Conservation (phyloP, 2,888 invertebrate genomes). For the Didymodactylos carnosus region DNA sequence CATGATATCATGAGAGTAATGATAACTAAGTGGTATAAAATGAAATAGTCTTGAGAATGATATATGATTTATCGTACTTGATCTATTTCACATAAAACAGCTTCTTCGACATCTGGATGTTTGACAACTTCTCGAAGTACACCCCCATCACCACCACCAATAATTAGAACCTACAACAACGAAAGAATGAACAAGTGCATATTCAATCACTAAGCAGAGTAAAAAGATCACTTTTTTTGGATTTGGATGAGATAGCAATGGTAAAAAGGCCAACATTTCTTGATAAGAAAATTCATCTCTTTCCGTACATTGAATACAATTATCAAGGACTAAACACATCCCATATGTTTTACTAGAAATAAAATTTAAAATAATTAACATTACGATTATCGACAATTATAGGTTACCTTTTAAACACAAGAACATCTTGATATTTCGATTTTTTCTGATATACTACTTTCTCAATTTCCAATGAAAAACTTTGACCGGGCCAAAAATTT, state of each 20-base stretch:
- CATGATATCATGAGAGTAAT: background rate
- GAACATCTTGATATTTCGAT: constrained; percentile 63
- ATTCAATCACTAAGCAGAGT: too few species aligned
- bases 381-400: background rate
- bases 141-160: constrained; percentile 14
- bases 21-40: background rate
- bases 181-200: background rate
- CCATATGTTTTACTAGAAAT: constrained; percentile 53
- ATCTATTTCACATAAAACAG: constrained; percentile 72
- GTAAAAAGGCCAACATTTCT: constrained; percentile 88
- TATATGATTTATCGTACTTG: constrained; percentile 31
- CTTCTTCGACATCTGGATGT: constrained; percentile 9
- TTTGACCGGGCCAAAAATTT: constrained; percentile 71
- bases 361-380: background rate
- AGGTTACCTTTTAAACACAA: constrained; percentile 55
- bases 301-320: constrained; percentile 86
- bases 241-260: constrained; percentile 67
- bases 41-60: background rate
- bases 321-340: constrained; percentile 67
- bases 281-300: constrained; percentile 91
- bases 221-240: constrained; percentile 65
- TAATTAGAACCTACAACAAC: background rate
- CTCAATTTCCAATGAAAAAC: constrained; percentile 63
- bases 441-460: constrained; percentile 55
- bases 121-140: constrained; percentile 12